phyloP scores from a whole-genome alignment of 1,140 invertebrate genomes.

The Tribolium madens region DNA sequence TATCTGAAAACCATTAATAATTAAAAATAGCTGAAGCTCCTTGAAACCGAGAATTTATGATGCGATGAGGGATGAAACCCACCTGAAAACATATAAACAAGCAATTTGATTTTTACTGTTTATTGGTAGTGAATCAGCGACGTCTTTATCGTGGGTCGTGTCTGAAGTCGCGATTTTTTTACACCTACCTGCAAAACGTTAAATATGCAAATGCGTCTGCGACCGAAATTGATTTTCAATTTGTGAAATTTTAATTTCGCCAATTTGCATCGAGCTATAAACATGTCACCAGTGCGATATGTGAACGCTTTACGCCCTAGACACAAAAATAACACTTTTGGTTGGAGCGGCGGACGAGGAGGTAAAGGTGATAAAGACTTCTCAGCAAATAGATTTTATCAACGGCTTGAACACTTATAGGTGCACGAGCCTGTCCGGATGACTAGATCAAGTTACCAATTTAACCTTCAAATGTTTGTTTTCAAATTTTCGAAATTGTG shows the following conservation, averaged over 20 bases:
- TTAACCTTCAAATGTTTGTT: too few species aligned
- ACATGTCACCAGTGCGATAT: slow-evolving; percentile 6
- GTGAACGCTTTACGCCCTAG: neutral
- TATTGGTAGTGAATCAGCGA: slow-evolving; percentile 25
- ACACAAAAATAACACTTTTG: neutral
- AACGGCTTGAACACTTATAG: slow-evolving; percentile 30
- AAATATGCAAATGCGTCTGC: slow-evolving; percentile 18
- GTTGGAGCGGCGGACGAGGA: neutral
- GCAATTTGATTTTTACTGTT: neutral
- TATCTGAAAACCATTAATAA: slow-evolving; percentile 36
- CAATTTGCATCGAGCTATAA: slow-evolving; percentile 9
- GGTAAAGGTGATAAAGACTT: slow-evolving; percentile 25
- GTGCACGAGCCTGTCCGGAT: slow-evolving; percentile 28
- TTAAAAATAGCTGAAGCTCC: slow-evolving; percentile 40
- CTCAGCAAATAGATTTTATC: slow-evolving; percentile 26
- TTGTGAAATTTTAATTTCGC: slow-evolving; percentile 38
- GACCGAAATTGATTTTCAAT: slow-evolving; percentile 33
- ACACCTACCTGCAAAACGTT: slow-evolving; percentile 27
- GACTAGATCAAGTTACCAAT: neutral
- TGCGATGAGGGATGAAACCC: neutral
- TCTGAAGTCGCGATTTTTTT: slow-evolving; percentile 25
- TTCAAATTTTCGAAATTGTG: too few species aligned
- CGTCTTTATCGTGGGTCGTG: slow-evolving; percentile 19
- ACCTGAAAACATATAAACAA: neutral
- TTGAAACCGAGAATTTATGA: slow-evolving; percentile 21